Base-by-base conservation (phyloP, 1,140 invertebrate genomes). In the Heterodera carotae region DNA sequence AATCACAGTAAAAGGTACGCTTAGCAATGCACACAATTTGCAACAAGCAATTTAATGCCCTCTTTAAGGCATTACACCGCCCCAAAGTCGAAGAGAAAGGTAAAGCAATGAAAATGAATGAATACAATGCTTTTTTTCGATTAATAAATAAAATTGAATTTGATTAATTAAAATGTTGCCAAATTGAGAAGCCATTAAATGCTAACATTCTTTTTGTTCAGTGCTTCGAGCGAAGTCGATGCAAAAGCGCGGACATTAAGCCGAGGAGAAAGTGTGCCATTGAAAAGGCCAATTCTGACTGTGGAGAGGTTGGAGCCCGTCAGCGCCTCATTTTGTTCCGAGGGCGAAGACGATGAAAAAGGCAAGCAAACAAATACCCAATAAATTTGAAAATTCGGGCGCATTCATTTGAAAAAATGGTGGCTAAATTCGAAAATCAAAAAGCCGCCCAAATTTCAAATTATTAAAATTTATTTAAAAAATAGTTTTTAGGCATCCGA, bases 1-100 rank as follows among this genome's bases (percentile, higher is more conserved):
- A 15, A 81, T 84, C 79, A 84, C 80, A 15, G 80, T 83, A 12
- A 83, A 83, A 78, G 82, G 82, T 69, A 34, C 10, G 33, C 22
- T 12, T 8, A 68, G n/a, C 8, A 59, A 7, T 25, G 12, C 6
- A 43, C 25, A 25, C 22, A 15, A 8, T 53, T 43, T 72, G 33
- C 18, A 25, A 72, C 33, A 53, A 39, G 39, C 15, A 43, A 56
- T 56, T 56, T 22, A 25, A 71, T 53, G 43, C 48, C n/a, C 22
- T n/a, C 22, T 34, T 62, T 33, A 74, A 43, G 72, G 69, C 4
- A 69, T 83, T 27, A 84, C 83, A 22, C 82, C 82, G 59, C 83
- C 83, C 5, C 80, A 83, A 2, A 81, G 48, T 48, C 36, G 78
- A 69, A 83, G 69, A 59, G 62, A 84, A 69, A 80, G 81, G 79